These are phyloP conservation scores for Dasypus novemcinctus DNA, from an alignment of 2,113 vertebrate genomes.

Conservation along the genomic window DNA sequence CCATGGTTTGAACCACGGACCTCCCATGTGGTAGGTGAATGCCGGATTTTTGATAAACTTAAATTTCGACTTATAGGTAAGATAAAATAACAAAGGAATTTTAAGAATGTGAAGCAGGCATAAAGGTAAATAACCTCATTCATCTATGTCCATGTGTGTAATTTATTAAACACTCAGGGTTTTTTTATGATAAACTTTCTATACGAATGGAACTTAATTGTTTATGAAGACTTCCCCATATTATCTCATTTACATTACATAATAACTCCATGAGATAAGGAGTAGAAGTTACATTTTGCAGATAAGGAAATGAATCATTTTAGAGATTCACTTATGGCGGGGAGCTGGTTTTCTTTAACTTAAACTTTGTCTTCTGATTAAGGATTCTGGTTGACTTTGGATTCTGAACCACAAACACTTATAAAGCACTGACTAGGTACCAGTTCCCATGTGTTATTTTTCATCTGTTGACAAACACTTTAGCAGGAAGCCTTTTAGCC, in stretches of 20 bases:
- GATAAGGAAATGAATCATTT: constrained; percentile 44
- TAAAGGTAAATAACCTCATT: constrained; percentile 43
- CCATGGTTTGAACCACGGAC: too few relatives aligned
- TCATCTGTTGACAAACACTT: neutral
- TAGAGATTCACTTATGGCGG: neutral
- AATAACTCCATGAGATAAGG: neutral
- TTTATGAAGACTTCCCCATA: neutral
- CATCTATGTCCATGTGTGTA: neutral
- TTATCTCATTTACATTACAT: neutral
- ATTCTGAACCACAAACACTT: neutral
- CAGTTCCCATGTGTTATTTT: neutral
- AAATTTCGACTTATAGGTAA: constrained; percentile 10
- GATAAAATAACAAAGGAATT: constrained; percentile 15
- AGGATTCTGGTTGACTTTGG: neutral
- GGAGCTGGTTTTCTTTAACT: neutral
- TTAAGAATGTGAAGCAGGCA: constrained; percentile 1
- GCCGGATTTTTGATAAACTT: constrained; percentile 23
- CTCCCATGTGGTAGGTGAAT: too few relatives aligned
- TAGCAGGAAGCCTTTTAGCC: neutral
- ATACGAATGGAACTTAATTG: neutral
- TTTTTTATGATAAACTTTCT: neutral
- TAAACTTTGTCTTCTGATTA: neutral
- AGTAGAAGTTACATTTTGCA: neutral
- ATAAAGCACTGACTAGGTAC: neutral
- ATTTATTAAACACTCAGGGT: neutral